phyloP scores from a whole-genome alignment of 92 coral and sea anemone species.

The Diadumene lineata region DNA sequence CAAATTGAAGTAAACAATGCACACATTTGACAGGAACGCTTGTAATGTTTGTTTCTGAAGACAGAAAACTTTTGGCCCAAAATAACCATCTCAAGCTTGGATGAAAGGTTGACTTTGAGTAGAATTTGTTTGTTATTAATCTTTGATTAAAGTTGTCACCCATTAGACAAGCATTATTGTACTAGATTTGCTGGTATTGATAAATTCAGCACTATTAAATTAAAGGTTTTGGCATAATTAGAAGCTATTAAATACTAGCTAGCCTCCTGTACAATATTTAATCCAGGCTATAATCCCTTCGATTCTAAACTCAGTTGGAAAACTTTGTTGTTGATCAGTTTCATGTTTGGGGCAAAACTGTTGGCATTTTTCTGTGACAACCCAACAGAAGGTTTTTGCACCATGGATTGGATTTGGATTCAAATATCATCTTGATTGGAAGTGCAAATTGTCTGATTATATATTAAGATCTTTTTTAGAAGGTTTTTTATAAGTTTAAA shows the following conservation, averaged over 20 bases:
- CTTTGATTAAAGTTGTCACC: constrained; percentile 25
- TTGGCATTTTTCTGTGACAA: background rate
- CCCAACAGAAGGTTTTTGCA: background rate
- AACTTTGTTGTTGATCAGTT: background rate
- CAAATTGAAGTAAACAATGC: background rate
- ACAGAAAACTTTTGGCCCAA: background rate
- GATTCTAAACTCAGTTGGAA: background rate
- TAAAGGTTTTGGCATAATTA: constrained; percentile 20
- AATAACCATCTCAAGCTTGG: background rate
- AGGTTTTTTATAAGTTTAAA: background rate
- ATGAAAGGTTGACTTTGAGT: constrained; percentile 24
- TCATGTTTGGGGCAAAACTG: background rate
- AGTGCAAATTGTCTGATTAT: no score
- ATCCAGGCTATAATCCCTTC: background rate
- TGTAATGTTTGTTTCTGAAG: background rate
- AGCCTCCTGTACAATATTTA: background rate
- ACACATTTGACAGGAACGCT: background rate
- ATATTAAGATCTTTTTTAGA: background rate
- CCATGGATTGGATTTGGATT: background rate
- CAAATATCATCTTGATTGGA: background rate
- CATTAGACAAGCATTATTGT: constrained; percentile 25
- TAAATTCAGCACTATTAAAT: constrained; percentile 16
- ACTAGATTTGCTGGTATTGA: constrained; percentile 8
- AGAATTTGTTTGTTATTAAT: constrained; percentile 24
- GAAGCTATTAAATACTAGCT: background rate